Evolutionary conservation across 2,888 invertebrate genomes (phyloP).

Genomic region (Micoletzkya japonica): DNA sequence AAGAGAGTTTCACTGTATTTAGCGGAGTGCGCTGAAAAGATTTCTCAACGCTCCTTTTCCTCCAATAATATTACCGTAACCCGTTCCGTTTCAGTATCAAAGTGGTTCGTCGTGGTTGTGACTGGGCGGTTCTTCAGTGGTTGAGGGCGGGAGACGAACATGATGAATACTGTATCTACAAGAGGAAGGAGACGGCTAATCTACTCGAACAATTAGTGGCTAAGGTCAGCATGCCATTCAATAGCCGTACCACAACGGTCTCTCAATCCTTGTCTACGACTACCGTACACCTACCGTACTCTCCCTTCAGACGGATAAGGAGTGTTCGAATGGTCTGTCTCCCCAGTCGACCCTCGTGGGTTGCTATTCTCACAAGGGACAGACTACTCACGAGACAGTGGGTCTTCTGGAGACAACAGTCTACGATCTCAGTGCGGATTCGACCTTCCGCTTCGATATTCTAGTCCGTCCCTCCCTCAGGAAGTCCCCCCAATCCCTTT

Average conservation of each 20-base stretch:
- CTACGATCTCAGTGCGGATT: slow-evolving; percentile 35
- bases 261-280: background rate
- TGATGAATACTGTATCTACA: slow-evolving; percentile 50
- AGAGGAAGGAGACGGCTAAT: slow-evolving; percentile 38
- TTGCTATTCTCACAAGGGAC: slow-evolving; percentile 40
- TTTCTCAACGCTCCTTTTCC: background rate
- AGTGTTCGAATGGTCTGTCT: slow-evolving; percentile 40
- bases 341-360: slow-evolving; percentile 41
- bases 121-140: slow-evolving; percentile 45
- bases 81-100: slow-evolving; percentile 40
- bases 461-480: slow-evolving; percentile 33
- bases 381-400: slow-evolving; percentile 25
- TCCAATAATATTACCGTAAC: background rate
- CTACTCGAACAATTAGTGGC: slow-evolving; percentile 49
- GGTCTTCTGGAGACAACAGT: slow-evolving; percentile 49
- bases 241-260: background rate
- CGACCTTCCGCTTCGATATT: slow-evolving; percentile 40
- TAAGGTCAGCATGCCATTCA: slow-evolving; percentile 33
- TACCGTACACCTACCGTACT: background rate
- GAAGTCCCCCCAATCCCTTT: slow-evolving; percentile 38
- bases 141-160: slow-evolving; percentile 39
- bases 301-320: slow-evolving; percentile 38
- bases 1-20: too few species aligned
- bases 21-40: too few species aligned
- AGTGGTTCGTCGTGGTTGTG: slow-evolving; percentile 39